A percentile compares a stretch with the other conserved stretches of the same genome.
Evolutionary conservation across 2,888 invertebrate genomes (phyloP).

Genomic region (Kuschelorhynchus macadamiae): DNA sequence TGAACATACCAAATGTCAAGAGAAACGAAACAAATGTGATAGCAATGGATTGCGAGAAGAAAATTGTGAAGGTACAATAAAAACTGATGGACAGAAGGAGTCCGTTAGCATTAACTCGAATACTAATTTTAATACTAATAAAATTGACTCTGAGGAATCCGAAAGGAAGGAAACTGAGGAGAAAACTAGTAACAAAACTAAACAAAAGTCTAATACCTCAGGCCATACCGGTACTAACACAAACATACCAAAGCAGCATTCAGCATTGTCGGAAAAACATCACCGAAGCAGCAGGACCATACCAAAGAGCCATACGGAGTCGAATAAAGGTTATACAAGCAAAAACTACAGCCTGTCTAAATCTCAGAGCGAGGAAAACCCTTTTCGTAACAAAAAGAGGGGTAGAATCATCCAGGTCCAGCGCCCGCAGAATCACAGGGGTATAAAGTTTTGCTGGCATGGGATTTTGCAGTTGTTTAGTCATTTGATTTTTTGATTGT

Average conservation of each 20-base stretch:
- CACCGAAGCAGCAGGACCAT: not conserved
- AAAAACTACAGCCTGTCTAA: constrained; percentile 62
- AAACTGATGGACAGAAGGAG: not conserved
- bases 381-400: constrained; percentile 64
- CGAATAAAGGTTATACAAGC: not conserved
- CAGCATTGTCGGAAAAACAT: not conserved
- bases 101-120: constrained; percentile 13
- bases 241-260: constrained; percentile 14
- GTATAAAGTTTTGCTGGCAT: constrained; percentile 57
- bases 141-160: too few relatives aligned
- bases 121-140: constrained; percentile 16
- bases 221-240: constrained; percentile 2
- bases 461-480: constrained; percentile 45
- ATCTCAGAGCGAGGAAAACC: constrained; percentile 68
- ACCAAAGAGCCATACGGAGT: constrained; percentile 8
- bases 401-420: constrained; percentile 65
- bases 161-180: constrained; percentile 4
- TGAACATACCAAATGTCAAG: constrained; percentile 18
- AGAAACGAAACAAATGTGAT: constrained; percentile 40
- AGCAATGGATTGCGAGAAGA: constrained; percentile 35
- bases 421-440: constrained; percentile 59
- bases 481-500: constrained; percentile 20
- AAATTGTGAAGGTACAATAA: constrained; percentile 18
- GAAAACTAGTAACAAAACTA: constrained; percentile 7
- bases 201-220: constrained; percentile 18